Conservation (phyloP, 2,797 vertebrate species). For the Catharus ustulatus region DNA sequence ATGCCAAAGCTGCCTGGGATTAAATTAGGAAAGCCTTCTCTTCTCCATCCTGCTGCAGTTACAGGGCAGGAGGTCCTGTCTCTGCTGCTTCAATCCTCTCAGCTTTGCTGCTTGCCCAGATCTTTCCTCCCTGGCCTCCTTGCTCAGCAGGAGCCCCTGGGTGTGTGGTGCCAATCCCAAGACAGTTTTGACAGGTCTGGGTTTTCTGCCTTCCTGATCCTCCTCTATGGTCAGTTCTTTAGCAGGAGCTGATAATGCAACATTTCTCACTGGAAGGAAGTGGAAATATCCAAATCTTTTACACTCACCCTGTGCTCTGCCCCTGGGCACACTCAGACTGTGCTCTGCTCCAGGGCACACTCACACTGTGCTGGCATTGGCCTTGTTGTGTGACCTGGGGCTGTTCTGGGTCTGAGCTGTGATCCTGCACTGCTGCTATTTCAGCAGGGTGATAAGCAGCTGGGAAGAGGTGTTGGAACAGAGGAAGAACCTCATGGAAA, state of each 20-base stretch:
- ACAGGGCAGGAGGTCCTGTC: neutral
- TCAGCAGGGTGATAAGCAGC: neutral
- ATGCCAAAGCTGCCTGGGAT: neutral
- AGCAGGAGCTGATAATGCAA: neutral
- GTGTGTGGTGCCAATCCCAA: neutral
- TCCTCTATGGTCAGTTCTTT: neutral
- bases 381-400: neutral
- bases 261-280: neutral
- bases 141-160: neutral
- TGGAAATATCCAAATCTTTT: neutral
- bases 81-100: neutral
- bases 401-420: accelerated
- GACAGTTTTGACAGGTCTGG: neutral
- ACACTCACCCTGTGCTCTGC: too few species aligned
- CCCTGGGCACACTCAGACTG: too few species aligned
- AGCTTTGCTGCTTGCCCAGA: neutral
- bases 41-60: neutral
- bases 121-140: neutral
- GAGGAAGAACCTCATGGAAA: neutral
- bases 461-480: neutral
- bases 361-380: neutral
- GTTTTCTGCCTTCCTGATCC: neutral
- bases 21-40: slow-evolving; percentile 2
- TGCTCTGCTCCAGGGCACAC: too few species aligned
- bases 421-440: neutral